Conservation (phyloP, 2,888 invertebrate genomes). For the Eledona agricola region DNA sequence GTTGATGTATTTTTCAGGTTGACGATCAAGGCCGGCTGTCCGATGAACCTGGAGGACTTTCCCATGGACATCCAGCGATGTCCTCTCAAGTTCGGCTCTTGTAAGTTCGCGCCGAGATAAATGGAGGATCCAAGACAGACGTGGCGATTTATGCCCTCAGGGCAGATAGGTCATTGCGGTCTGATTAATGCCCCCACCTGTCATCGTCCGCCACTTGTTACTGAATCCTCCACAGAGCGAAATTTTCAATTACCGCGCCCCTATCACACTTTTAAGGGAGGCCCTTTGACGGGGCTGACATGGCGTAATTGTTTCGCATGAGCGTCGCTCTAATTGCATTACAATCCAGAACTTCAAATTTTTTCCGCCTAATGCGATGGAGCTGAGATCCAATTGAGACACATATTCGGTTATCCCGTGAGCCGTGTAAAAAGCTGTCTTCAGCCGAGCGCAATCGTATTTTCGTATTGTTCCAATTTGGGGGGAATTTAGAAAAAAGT, state of each 20-base stretch:
- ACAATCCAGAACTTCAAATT: too few relatives aligned
- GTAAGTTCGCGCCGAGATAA: constrained; percentile 70
- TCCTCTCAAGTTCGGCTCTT: constrained; percentile 81
- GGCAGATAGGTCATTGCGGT: constrained; percentile 25
- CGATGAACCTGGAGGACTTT: constrained; percentile 86
- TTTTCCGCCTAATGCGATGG: too few relatives aligned
- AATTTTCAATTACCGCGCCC: constrained; percentile 28
- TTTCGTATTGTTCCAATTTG: too few relatives aligned
- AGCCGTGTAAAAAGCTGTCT: constrained; percentile 43
- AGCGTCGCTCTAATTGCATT: too few relatives aligned
- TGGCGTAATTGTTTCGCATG: constrained; percentile 4
- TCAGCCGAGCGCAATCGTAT: constrained; percentile 39
- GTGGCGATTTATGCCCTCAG: constrained; percentile 28
- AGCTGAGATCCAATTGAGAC: constrained; percentile 21
- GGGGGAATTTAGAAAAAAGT: constrained; percentile 1
- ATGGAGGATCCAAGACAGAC: constrained; percentile 31
- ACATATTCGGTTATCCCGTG: constrained; percentile 36
- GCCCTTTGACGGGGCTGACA: constrained; percentile 18
- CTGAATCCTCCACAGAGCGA: constrained; percentile 13
- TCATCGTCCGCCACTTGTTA: constrained; percentile 26
- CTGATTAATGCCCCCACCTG: constrained; percentile 32
- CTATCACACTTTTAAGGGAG: constrained; percentile 16
- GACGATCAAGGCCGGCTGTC: constrained; percentile 84
- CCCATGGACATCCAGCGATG: constrained; percentile 87
- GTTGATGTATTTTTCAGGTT: constrained; percentile 66